Base-by-base conservation (phyloP, 1,140 invertebrate genomes). In the Argopecten irradians region DNA sequence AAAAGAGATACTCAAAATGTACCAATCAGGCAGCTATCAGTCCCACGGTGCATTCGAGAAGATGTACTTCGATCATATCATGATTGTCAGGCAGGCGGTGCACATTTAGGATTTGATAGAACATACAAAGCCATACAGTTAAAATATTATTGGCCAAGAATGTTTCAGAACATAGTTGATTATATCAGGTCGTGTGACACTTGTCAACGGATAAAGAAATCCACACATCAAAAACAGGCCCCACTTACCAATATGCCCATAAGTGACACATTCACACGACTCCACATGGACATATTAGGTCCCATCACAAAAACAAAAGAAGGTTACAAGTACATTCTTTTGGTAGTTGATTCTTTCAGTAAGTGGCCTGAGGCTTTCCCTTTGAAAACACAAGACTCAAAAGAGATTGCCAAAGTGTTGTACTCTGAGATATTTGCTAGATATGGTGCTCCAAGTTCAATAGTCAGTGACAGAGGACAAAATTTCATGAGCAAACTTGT, bases 201-300 rank as follows among this genome's bases (percentile, higher is more conserved):
- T n/a, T 92, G 91, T 90, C 91, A 92, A 89, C 32, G 83, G 71
- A n/a, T 82, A 22, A 93, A 93, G 89, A 19, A 87, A n/a, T 9
- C 28, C 5, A 34, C 85, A 83, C 34, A 89, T 14, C 22, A 83
- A 22, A 84, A 41, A 82, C 82, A 83, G 0, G 84, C 87, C 28
- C 91, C 92, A 14, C 16, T 92, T 0, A 85, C 84, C 28, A 88
- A 87, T n/a, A 85, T 93, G 39, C 91, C 91, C 28, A 85, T 90
- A 13, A 46, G n/a, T 32, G 89, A 85, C 19, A 82, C 87, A 22
- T 90, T 92, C 84, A 28, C 82, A 32, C 43, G 88, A 14, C 82
- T 88, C 43, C 92, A 92, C 55, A 91, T 92, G 34, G 92, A 92
- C 86, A 89, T 92, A 34, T 34, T 92, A 34, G 89, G 90, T 41